Base-by-base conservation (phyloP, 2,888 invertebrate genomes). In the Bedellia somnulentella region DNA sequence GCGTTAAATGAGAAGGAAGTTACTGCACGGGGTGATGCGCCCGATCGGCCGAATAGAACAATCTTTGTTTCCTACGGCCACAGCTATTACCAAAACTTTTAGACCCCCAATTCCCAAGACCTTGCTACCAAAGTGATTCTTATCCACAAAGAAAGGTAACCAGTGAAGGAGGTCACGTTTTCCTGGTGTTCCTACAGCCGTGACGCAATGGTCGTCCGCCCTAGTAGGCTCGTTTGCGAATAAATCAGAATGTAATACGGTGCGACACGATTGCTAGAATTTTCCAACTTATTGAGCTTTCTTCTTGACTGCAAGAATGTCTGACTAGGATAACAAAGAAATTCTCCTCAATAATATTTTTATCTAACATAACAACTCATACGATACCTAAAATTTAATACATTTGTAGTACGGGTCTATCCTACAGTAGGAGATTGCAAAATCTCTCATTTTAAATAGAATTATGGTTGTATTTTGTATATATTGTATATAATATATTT, bases 1-100 rank as follows among this genome's bases (percentile, higher is more conserved):
- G 56, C 58, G 71, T 71, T 68, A 71, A 76, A 76, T 75, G 76
- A 71, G 52, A 52, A 55, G 66, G 75, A 76, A 76, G 76, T 73
- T 73, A 77, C 57, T 63, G 54, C 52, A 46, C 15, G 16, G 63
- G 62, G 66, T 63, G 63, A 52, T 61, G 52, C 51, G 63, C 48
- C 62, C 68, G 66, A 71, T 70, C 71, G 68, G 63, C 62, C 70
- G 68, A 54, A 61, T 45, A 45, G 58, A 60, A 47, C 62, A 66
- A 68, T 70, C 68, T 71, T 64, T 67, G 67, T 71, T 68, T 70
- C 62, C 66, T 68, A 60, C 61, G 66, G 56, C 63, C 57, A 59
- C 52, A 15, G 53, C 50, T 52, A 50, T 51, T 49, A 48, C 70
- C 62, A 57, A 33, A n/a, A n/a, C n/a, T n/a, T n/a, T n/a, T n/a